Conservation (phyloP, 2,888 invertebrate species). For the Cheiracanthium punctorium region DNA sequence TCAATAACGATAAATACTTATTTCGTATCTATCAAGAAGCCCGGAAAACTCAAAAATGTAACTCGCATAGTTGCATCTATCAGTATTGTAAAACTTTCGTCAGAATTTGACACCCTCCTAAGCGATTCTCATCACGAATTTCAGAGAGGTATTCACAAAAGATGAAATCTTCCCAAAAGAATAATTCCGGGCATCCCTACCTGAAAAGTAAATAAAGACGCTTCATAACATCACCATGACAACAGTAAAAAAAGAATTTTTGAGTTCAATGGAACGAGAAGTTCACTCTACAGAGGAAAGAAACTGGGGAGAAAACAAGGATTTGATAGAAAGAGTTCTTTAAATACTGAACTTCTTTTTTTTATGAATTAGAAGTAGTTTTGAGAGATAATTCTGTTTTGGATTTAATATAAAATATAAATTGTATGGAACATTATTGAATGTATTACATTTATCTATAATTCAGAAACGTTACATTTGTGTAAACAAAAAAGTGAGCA, state of each 20-base stretch:
- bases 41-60: neutral
- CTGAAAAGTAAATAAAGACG: slow-evolving; percentile 18
- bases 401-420: too few species aligned
- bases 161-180: slow-evolving; percentile 16
- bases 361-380: too few species aligned
- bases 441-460: too few species aligned
- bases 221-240: slow-evolving; percentile 3
- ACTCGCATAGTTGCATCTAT: neutral
- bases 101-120: neutral
- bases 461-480: too few species aligned
- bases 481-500: too few species aligned
- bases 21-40: too few species aligned
- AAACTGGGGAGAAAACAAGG: neutral
- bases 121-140: slow-evolving; percentile 18
- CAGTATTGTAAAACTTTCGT: neutral
- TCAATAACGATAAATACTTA: too few species aligned
- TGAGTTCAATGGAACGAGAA: neutral
- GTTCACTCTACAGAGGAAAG: neutral
- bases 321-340: neutral
- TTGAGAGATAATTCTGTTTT: too few species aligned
- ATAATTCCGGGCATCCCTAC: neutral
- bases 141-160: neutral
- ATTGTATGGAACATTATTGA: too few species aligned
- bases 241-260: slow-evolving; percentile 23
- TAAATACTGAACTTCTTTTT: too few species aligned